A percentile compares a stretch with the other conserved stretches of the same genome.
Conservation (phyloP, 2,113 vertebrate genomes). For the Danionella cerebrum region DNA sequence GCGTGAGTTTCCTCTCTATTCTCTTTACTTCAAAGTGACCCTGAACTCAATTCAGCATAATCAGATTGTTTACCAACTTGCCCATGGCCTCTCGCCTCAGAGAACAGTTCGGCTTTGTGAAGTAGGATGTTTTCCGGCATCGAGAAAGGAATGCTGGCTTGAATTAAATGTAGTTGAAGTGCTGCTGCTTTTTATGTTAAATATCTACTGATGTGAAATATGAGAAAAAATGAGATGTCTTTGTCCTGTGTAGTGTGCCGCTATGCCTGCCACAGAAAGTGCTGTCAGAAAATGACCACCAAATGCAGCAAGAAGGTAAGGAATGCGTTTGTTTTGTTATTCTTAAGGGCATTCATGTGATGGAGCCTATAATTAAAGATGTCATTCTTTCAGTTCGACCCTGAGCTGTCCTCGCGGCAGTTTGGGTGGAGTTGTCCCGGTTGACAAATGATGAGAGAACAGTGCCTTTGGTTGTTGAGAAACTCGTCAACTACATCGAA, state of each 20-base stretch:
- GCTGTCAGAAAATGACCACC: slow-evolving; percentile 85
- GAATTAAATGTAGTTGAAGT: slow-evolving; percentile 9
- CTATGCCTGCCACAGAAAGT: slow-evolving; percentile 95
- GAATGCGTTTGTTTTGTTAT: not conserved
- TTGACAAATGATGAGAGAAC: slow-evolving; percentile 86
- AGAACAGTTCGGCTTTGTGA: slow-evolving; percentile 34
- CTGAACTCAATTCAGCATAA: slow-evolving; percentile 48
- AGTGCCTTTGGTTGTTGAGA: slow-evolving; percentile 89
- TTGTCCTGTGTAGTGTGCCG: slow-evolving; percentile 83
- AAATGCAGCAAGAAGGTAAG: slow-evolving; percentile 97
- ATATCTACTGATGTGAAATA: slow-evolving; percentile 28
- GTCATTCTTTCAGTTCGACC: slow-evolving; percentile 72
- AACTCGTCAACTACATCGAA: slow-evolving; percentile 96
- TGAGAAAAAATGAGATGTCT: slow-evolving; percentile 49
- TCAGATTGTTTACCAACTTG: slow-evolving; percentile 62
- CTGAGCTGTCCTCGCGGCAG: slow-evolving; percentile 85
- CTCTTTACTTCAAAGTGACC: slow-evolving; percentile 2
- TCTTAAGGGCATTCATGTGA: not conserved
- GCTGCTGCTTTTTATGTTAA: not conserved
- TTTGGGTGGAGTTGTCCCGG: slow-evolving; percentile 92
- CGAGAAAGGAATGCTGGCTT: slow-evolving; percentile 11
- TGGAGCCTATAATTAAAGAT: not conserved
- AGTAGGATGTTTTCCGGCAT: slow-evolving; percentile 47
- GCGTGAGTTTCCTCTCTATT: slow-evolving; percentile 68
- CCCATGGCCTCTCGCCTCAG: slow-evolving; percentile 50